These are phyloP conservation scores for Cryptoprocta ferox DNA, from an alignment of 2,797 vertebrate species.

Conservation along the genomic window DNA sequence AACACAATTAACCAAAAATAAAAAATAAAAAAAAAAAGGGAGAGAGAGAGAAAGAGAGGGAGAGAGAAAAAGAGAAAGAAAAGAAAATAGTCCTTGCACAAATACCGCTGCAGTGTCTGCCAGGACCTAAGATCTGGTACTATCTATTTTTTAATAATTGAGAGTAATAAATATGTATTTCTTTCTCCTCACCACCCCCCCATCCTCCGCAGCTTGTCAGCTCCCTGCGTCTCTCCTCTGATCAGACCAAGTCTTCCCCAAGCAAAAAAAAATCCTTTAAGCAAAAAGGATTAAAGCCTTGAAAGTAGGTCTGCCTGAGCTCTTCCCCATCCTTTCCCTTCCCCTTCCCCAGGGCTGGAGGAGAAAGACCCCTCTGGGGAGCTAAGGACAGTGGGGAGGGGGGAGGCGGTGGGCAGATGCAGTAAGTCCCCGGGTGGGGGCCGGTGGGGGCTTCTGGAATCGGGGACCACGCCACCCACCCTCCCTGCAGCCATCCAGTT, in stretches of 20 bases:
- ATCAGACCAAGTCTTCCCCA: constrained; percentile 88
- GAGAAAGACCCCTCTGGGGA: constrained; percentile 49
- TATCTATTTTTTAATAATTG: constrained; percentile 91
- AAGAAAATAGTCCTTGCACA: constrained; percentile 83
- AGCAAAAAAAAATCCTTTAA: constrained; percentile 84
- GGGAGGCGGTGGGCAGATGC: not conserved
- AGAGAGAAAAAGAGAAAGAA: constrained; percentile 79
- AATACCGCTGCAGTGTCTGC: constrained; percentile 84
- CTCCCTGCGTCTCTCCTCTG: constrained; percentile 88
- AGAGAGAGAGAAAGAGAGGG: not conserved
- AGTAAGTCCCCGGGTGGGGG: not conserved
- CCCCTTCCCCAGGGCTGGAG: constrained; percentile 53
- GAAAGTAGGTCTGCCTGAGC: constrained; percentile 89
- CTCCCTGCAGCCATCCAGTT: not conserved
- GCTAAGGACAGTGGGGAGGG: not conserved
- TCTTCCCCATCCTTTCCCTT: not conserved
- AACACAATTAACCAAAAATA: constrained; percentile 79
- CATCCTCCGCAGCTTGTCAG: constrained; percentile 88
- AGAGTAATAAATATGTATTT: constrained; percentile 92
- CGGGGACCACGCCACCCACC: not conserved
- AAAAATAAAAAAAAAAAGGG: not conserved
- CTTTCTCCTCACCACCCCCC: constrained; percentile 84
- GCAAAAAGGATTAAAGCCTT: constrained; percentile 89
- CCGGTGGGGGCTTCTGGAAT: not conserved
- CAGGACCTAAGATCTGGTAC: constrained; percentile 87